phyloP scores from a whole-genome alignment of 2,888 invertebrate species.

The Tetramorium bicarinatum region DNA sequence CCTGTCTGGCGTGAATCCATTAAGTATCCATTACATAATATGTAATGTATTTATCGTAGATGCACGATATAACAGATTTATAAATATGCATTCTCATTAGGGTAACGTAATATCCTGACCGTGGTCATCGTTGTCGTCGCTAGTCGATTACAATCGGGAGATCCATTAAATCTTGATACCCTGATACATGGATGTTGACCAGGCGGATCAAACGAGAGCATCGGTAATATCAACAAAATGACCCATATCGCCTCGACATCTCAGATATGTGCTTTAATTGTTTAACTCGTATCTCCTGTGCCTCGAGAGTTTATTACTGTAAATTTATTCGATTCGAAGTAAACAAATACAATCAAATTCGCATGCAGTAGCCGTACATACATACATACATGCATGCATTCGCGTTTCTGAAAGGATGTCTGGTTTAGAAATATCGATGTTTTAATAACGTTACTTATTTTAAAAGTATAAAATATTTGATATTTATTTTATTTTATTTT shows the following conservation, averaged over 20 bases:
- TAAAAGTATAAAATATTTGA: neutral
- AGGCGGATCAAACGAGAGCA: conserved; percentile 42
- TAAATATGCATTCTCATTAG: conserved; percentile 42
- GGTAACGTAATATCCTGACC: conserved; percentile 34
- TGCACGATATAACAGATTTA: conserved; percentile 25
- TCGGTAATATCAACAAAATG: conserved; percentile 50
- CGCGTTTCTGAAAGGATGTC: conserved; percentile 4
- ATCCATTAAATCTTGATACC: conserved; percentile 49
- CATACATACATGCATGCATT: too few species aligned
- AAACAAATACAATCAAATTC: conserved; percentile 56
- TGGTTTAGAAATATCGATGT: conserved; percentile 11
- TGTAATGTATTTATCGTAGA: conserved; percentile 34
- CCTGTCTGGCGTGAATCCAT: conserved; percentile 8
- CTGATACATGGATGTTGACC: conserved; percentile 53
- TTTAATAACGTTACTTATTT: neutral
- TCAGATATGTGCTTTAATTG: conserved; percentile 65
- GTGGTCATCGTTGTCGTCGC: conserved; percentile 30
- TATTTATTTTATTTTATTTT: neutral
- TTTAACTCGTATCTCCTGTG: conserved; percentile 60
- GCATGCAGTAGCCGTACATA: neutral
- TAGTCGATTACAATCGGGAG: conserved; percentile 47
- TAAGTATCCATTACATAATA: conserved; percentile 34
- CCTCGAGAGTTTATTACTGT: conserved; percentile 68
- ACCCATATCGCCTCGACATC: conserved; percentile 22
- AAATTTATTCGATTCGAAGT: conserved; percentile 59